phyloP scores from a whole-genome alignment of 2,797 vertebrate species.

The Coreius guichenoti region DNA sequence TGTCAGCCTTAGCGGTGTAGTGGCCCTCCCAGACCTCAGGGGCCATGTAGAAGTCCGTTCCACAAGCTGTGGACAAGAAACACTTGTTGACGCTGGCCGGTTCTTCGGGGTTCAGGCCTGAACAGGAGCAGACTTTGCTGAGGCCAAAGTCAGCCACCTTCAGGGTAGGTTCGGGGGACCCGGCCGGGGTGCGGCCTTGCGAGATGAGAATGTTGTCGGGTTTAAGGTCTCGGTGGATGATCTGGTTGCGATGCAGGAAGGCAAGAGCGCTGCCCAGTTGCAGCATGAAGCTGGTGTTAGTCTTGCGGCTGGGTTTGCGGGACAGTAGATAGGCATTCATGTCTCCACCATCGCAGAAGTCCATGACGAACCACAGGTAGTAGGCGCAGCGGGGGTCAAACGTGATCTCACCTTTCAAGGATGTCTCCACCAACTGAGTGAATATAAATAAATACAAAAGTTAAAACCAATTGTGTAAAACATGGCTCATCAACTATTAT shows the following conservation, averaged over 20 bases:
- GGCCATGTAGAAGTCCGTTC: conserved; percentile 98
- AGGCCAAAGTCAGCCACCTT: conserved; percentile 97
- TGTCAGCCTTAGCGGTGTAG: conserved; percentile 97
- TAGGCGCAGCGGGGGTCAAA: conserved; percentile 94
- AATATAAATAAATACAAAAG: neutral
- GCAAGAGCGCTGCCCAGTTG: conserved; percentile 96
- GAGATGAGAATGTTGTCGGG: conserved; percentile 97
- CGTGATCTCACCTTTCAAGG: conserved; percentile 94
- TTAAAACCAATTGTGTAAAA: conserved; percentile 12
- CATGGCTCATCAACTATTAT: neutral
- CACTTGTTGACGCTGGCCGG: conserved; percentile 93
- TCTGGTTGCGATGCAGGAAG: conserved; percentile 96
- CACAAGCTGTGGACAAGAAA: conserved; percentile 94
- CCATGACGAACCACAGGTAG: conserved; percentile 98
- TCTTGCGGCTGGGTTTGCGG: conserved; percentile 92
- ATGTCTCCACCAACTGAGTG: conserved; percentile 87
- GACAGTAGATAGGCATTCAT: conserved; percentile 97
- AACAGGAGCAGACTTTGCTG: conserved; percentile 94
- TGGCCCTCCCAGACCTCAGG: conserved; percentile 97
- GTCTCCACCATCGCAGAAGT: conserved; percentile 98
- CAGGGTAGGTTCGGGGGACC: conserved; percentile 88
- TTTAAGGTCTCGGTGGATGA: conserved; percentile 96
- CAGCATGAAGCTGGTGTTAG: conserved; percentile 98
- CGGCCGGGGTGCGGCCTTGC: conserved; percentile 80
- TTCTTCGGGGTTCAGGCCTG: conserved; percentile 89